Evolutionary conservation across 1,140 invertebrate species (phyloP).

Genomic region (Cryptotermes secundus): DNA sequence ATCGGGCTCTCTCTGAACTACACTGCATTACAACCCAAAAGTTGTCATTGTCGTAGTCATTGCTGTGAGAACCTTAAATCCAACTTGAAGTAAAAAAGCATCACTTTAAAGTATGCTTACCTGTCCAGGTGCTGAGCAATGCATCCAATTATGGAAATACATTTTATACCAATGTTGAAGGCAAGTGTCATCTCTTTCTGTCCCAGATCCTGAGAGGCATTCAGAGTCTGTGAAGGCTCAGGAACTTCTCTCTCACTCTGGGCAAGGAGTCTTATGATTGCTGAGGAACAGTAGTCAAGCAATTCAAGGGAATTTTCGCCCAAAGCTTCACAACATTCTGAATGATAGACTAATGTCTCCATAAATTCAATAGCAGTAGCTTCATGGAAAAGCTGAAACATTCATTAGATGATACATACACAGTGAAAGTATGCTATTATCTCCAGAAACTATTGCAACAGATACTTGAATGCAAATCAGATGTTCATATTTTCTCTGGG

Average conservation of each 20-base stretch:
- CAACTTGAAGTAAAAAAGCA: too few species aligned
- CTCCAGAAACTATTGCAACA: too few species aligned
- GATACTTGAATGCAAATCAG: too few species aligned
- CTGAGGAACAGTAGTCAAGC: conserved; percentile 61
- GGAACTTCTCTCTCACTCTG: conserved; percentile 40
- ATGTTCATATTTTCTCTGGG: too few species aligned
- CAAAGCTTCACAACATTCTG: conserved; percentile 65
- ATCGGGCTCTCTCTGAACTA: too few species aligned
- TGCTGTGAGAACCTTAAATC: too few species aligned
- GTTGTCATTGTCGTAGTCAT: too few species aligned
- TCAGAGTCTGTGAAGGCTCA: conserved; percentile 43
- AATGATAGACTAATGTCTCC: conserved; percentile 73
- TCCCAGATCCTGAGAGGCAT: conserved; percentile 41
- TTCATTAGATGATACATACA: neutral
- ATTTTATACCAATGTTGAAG: conserved; percentile 70
- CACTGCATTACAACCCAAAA: too few species aligned
- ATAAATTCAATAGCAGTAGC: conserved; percentile 65
- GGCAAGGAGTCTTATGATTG: conserved; percentile 53
- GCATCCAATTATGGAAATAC: conserved; percentile 67
- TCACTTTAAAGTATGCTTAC: conserved; percentile 16
- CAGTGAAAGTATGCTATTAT: neutral
- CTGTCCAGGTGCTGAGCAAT: conserved; percentile 43
- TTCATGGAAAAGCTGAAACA: conserved; percentile 67
- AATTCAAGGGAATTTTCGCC: conserved; percentile 69
- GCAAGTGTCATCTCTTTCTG: conserved; percentile 61